These are phyloP conservation scores for Ceratosolen solmsi DNA, from an alignment of 1,140 invertebrate genomes.

Conservation along the genomic window DNA sequence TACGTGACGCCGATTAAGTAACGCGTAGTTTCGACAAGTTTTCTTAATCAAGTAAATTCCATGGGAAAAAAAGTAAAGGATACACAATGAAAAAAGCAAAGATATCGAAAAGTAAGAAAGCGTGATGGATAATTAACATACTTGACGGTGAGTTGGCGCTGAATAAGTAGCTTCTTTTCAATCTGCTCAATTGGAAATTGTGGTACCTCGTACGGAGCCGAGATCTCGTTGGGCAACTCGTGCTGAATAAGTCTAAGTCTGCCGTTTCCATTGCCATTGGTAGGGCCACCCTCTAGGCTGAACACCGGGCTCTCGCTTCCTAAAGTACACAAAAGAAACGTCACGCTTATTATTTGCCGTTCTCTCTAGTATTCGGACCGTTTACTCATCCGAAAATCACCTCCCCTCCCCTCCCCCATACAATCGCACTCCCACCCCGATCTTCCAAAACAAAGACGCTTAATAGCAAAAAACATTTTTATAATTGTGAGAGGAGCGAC, in stretches of 20 bases:
- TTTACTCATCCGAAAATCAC: background rate
- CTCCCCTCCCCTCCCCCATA: background rate
- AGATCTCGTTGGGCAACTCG: slow-evolving; percentile 89
- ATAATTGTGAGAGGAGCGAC: too few relatives aligned
- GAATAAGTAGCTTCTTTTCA: slow-evolving; percentile 92
- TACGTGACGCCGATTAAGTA: too few relatives aligned
- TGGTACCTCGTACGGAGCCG: slow-evolving; percentile 94
- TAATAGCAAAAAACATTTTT: too few relatives aligned
- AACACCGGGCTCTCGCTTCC: slow-evolving; percentile 72
- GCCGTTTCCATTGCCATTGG: background rate
- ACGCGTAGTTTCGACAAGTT: too few relatives aligned
- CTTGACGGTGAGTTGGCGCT: slow-evolving; percentile 92
- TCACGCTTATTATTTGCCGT: background rate
- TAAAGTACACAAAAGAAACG: slow-evolving; percentile 43
- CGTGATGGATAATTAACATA: slow-evolving; percentile 75
- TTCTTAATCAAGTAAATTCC: too few relatives aligned
- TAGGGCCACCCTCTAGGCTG: slow-evolving; percentile 59
- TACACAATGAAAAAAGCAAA: background rate
- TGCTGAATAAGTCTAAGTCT: slow-evolving; percentile 60
- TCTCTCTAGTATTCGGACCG: too few relatives aligned
- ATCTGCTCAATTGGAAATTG: slow-evolving; percentile 98
- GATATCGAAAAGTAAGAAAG: background rate
- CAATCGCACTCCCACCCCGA: too few relatives aligned
- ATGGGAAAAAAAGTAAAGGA: too few relatives aligned
- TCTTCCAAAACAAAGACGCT: too few relatives aligned